These are phyloP conservation scores for Tanypteryx hageni DNA, from an alignment of 2,888 invertebrate species.

Conservation along the genomic window DNA sequence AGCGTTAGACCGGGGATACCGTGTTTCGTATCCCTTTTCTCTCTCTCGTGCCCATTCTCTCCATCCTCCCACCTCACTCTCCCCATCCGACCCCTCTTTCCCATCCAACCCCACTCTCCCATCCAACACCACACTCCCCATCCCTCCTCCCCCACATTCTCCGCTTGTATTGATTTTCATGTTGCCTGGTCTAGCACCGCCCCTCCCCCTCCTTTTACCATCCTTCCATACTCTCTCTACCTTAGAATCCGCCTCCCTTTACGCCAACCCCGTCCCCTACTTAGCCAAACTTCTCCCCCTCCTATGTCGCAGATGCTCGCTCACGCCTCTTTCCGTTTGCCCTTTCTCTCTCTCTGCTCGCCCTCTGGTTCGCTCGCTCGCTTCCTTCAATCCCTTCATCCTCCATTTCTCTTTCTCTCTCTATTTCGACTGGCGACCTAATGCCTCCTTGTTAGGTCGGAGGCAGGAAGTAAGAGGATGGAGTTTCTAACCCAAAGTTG, in stretches of 20 bases:
- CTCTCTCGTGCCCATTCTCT: not conserved
- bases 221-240: slow-evolving; percentile 14
- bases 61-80: not conserved
- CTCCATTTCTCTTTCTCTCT: not conserved
- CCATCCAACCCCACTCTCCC: not conserved
- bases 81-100: not conserved
- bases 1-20: not conserved
- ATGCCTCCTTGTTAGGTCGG: too few relatives aligned
- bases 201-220: slow-evolving; percentile 1
- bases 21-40: not conserved
- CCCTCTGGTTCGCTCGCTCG: not conserved
- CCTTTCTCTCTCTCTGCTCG: not conserved
- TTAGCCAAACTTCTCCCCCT: slow-evolving; percentile 45
- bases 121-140: not conserved
- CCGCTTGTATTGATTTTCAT: slow-evolving; percentile 62
- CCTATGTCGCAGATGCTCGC: not conserved
- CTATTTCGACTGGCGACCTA: too few relatives aligned
- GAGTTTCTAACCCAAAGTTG: not conserved
- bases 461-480: too few relatives aligned
- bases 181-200: slow-evolving; percentile 62
- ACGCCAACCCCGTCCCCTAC: slow-evolving; percentile 41
- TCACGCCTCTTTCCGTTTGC: not conserved
- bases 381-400: not conserved
- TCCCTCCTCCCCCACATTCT: slow-evolving; percentile 34
- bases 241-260: slow-evolving; percentile 12